phyloP scores from a whole-genome alignment of 2,888 invertebrate genomes.

The Caenorhabditis parvicauda region DNA sequence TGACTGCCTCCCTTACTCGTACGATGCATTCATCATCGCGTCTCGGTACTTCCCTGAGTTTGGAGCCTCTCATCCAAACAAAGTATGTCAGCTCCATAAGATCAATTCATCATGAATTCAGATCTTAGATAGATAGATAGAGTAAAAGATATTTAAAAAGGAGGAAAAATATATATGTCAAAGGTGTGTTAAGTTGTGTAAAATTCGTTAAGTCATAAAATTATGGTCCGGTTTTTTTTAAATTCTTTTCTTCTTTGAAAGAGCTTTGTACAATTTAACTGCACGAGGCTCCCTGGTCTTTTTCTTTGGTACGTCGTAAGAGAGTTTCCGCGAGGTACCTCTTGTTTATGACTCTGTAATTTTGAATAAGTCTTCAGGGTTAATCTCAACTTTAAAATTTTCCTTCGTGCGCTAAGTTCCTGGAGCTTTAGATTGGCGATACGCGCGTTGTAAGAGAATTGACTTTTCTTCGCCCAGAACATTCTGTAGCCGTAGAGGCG shows the following conservation, averaged over 20 bases:
- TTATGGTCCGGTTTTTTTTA: too few relatives aligned
- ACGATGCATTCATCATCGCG: constrained; percentile 58
- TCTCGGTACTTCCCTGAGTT: constrained; percentile 60
- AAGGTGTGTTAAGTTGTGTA: too few relatives aligned
- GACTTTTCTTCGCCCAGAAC: too few relatives aligned
- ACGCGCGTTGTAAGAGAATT: too few relatives aligned
- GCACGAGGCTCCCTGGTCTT: background rate
- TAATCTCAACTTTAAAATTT: background rate
- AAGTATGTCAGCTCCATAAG: constrained; percentile 11
- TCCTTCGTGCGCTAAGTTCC: background rate
- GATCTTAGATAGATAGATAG: background rate
- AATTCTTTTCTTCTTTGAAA: too few relatives aligned
- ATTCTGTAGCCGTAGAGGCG: too few relatives aligned
- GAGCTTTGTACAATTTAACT: background rate
- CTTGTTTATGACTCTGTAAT: background rate
- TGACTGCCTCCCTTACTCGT: constrained; percentile 57
- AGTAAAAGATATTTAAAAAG: too few relatives aligned
- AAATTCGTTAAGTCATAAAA: too few relatives aligned
- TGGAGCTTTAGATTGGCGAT: too few relatives aligned
- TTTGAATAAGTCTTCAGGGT: background rate
- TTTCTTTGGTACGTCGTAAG: too few relatives aligned
- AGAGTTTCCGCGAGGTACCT: too few relatives aligned
- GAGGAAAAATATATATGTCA: too few relatives aligned
- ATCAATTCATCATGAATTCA: background rate
- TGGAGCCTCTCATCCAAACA: constrained; percentile 44